Evolutionary conservation across 2,113 vertebrate genomes (phyloP).

Genomic region (Ibidorhyncha struthersii): DNA sequence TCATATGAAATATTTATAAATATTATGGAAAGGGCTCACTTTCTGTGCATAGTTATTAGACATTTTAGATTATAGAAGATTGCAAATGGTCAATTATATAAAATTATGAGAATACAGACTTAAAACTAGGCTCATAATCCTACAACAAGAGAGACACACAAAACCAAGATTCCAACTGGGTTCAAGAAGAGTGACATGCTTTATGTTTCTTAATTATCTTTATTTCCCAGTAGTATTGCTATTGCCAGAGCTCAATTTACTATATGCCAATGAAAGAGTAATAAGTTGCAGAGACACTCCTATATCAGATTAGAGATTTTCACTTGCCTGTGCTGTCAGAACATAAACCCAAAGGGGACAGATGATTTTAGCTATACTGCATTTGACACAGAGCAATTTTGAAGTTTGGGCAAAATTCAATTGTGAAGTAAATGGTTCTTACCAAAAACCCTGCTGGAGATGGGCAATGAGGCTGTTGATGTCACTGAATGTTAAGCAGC

Average conservation of each 20-base stretch:
- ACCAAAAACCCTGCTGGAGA: background rate
- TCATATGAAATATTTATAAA: constrained; percentile 74
- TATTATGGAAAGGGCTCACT: constrained; percentile 58
- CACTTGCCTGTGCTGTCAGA: constrained; percentile 64
- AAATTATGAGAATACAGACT: constrained; percentile 56
- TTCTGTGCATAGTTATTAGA: constrained; percentile 67
- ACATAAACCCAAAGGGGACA: constrained; percentile 49
- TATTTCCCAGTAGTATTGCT: constrained; percentile 74
- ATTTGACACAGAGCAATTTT: constrained; percentile 19
- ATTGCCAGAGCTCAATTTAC: constrained; percentile 75
- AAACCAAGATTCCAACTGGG: constrained; percentile 64
- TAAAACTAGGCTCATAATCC: constrained; percentile 56
- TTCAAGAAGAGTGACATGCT: constrained; percentile 75
- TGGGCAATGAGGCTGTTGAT: background rate
- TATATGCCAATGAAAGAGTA: constrained; percentile 71
- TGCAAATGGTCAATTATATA: constrained; percentile 63
- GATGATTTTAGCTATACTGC: constrained; percentile 28
- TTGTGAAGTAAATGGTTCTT: background rate
- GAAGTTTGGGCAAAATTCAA: constrained; percentile 5
- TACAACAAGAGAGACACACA: constrained; percentile 47
- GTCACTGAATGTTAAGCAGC: background rate
- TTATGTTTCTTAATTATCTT: constrained; percentile 84
- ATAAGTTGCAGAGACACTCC: constrained; percentile 69
- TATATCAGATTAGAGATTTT: constrained; percentile 68
- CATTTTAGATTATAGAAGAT: constrained; percentile 56